phyloP scores from a whole-genome alignment of 2,888 invertebrate genomes.

The Antitype chi region DNA sequence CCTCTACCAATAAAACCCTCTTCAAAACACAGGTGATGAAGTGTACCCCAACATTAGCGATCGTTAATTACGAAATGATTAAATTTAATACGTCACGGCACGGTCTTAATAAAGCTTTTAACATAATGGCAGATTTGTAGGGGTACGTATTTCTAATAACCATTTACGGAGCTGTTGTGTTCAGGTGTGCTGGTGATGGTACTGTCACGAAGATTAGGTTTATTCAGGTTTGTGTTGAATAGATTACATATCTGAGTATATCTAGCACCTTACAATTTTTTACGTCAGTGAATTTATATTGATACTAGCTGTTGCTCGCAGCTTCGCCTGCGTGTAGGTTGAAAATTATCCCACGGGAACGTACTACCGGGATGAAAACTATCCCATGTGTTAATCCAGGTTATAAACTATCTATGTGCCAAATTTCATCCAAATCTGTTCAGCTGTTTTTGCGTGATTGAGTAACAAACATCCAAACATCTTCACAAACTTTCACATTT shows the following conservation, averaged over 20 bases:
- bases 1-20: conserved; percentile 33
- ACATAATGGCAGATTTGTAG: conserved; percentile 40
- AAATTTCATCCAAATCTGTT: no score
- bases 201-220: background rate
- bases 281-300: background rate
- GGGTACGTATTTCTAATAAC: conserved; percentile 31
- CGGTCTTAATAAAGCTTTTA: conserved; percentile 49
- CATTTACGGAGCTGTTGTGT: background rate
- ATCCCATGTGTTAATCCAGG: no score
- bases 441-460: no score
- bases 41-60: conserved; percentile 36
- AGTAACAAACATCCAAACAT: no score
- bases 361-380: no score
- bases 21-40: conserved; percentile 44
- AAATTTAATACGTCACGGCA: conserved; percentile 44
- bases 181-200: background rate
- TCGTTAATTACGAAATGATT: conserved; percentile 51
- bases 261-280: background rate
- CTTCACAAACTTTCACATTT: no score
- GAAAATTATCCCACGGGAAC: no score
- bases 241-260: no score
- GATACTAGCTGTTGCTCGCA: no score
- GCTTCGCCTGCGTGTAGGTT: no score
- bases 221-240: background rate
- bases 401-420: no score